phyloP scores from a whole-genome alignment of 2,888 invertebrate species.

The Oasisia sp. region DNA sequence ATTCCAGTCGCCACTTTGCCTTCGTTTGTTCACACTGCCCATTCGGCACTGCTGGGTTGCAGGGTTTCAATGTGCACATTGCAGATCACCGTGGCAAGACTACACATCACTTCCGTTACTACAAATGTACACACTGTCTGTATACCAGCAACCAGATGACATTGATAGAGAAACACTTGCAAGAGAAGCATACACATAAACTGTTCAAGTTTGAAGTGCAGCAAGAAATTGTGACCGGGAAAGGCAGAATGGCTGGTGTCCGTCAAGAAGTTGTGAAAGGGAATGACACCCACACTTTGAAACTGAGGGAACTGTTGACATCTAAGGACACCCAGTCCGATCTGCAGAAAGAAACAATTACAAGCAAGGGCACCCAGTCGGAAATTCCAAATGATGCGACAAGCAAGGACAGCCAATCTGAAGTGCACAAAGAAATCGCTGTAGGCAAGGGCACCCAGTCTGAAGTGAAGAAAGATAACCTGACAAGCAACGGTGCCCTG shows the following conservation, averaged over 20 bases:
- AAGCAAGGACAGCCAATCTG: neutral
- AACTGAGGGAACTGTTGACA: too few species aligned
- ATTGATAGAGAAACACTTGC: neutral
- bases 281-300: too few species aligned
- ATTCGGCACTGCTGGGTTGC: neutral
- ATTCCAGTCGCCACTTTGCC: neutral
- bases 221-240: neutral
- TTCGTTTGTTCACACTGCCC: neutral
- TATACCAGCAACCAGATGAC: neutral
- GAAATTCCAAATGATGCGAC: neutral
- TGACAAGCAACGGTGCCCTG: too few species aligned
- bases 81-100: neutral
- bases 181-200: neutral
- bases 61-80: neutral
- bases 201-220: conserved; percentile 17
- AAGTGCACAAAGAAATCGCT: neutral
- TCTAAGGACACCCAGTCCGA: too few species aligned
- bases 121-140: conserved; percentile 12
- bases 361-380: neutral
- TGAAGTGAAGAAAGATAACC: too few species aligned
- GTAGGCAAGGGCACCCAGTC: too few species aligned
- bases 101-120: neutral
- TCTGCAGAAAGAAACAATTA: neutral
- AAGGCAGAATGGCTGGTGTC: neutral
- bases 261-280: neutral